These are phyloP conservation scores for Sebastes elongatus DNA, from an alignment of 2,797 vertebrate genomes.

Conservation along the genomic window DNA sequence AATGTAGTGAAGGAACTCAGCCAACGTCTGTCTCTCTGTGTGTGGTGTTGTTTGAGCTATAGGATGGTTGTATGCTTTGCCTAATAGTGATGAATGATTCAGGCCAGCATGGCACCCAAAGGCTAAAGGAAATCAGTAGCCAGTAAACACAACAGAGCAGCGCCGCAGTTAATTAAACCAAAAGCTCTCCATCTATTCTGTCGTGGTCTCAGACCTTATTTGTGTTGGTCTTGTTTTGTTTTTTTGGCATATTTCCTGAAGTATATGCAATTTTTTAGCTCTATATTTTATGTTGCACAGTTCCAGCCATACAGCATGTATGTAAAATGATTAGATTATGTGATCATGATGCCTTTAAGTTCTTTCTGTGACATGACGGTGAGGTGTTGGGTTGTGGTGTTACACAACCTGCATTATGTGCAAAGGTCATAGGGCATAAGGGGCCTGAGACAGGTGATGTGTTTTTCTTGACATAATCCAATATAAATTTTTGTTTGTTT, in stretches of 20 bases:
- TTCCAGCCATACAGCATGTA: background rate
- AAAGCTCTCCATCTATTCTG: conserved; percentile 11
- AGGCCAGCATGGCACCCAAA: conserved; percentile 37
- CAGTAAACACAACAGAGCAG: conserved; percentile 45
- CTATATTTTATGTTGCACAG: background rate
- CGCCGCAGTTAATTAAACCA: conserved; percentile 23
- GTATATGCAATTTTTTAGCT: background rate
- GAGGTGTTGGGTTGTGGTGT: background rate
- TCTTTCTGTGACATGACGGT: background rate
- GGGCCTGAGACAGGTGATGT: background rate
- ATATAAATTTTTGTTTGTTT: background rate
- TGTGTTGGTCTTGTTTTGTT: background rate
- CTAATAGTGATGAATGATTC: conserved; percentile 66
- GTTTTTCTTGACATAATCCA: background rate
- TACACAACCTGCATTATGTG: background rate
- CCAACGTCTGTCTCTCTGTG: background rate
- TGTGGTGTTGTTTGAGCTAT: conserved; percentile 10
- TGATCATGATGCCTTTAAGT: no score
- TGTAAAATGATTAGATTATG: background rate
- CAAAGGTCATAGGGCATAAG: background rate
- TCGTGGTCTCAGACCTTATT: background rate
- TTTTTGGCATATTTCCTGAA: background rate
- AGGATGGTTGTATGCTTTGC: background rate
- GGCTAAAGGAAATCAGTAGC: conserved; percentile 69
- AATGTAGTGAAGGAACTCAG: background rate